Percentiles rank a stretch among this genome's conserved stretches.
Conservation (phyloP, 2,797 vertebrate genomes). For the Hafferia zeledoni region DNA sequence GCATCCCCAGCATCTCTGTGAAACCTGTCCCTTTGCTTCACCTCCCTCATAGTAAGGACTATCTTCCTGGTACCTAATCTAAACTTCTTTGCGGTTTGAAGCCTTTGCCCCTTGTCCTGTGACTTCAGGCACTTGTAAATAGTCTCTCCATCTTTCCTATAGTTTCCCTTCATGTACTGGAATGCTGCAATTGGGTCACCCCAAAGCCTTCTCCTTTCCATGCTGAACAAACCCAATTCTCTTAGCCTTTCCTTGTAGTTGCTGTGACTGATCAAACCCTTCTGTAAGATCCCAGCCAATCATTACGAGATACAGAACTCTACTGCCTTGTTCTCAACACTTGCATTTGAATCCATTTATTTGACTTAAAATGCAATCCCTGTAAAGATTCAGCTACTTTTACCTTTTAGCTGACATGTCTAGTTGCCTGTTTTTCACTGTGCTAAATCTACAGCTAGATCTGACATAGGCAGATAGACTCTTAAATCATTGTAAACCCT, state of each 20-base stretch:
- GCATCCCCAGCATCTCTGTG: background rate
- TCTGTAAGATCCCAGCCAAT: background rate
- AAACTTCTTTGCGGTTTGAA: background rate
- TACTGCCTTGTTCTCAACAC: background rate
- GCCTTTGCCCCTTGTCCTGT: background rate
- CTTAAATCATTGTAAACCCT: background rate
- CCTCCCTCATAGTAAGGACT: background rate
- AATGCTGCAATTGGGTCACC: background rate
- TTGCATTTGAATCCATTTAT: background rate
- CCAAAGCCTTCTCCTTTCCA: background rate
- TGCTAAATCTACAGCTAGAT: background rate
- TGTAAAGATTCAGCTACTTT: background rate
- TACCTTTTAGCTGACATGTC: background rate
- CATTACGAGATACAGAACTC: background rate
- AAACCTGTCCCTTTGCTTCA: background rate
- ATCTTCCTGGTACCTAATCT: background rate
- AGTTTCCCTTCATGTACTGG: background rate
- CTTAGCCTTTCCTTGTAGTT: background rate
- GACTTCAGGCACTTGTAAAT: background rate
- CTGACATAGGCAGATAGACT: background rate
- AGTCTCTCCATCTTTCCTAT: background rate
- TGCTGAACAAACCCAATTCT: background rate
- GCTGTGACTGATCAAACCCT: background rate
- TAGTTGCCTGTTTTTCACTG: background rate
- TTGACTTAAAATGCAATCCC: background rate